Conservation (phyloP, 2,888 invertebrate genomes). For the Chydorus sphaericus region DNA sequence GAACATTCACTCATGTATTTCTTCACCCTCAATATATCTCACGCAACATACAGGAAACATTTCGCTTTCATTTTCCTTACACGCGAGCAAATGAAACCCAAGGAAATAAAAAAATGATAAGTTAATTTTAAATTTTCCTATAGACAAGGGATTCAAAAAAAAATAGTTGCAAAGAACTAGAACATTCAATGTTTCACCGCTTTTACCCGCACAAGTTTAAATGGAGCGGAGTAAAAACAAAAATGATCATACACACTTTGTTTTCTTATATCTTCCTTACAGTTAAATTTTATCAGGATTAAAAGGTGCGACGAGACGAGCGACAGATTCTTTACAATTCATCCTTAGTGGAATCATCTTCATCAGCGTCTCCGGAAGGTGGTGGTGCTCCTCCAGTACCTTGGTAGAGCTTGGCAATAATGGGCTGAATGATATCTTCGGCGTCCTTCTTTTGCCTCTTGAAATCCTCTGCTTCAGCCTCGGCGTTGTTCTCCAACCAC, state of each 20-base stretch:
- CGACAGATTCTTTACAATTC: constrained; percentile 13
- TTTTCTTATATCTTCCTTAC: too few relatives aligned
- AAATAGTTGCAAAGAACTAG: too few relatives aligned
- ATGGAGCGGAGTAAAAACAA: too few relatives aligned
- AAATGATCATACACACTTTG: too few relatives aligned
- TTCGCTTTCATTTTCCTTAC: constrained; percentile 3
- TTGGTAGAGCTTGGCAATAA: constrained; percentile 78
- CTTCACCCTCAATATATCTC: not conserved
- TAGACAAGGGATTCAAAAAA: constrained; percentile 3
- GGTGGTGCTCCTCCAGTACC: constrained; percentile 52
- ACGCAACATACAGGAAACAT: not conserved
- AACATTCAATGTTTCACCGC: too few relatives aligned
- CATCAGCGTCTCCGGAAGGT: constrained; percentile 54
- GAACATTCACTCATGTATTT: constrained; percentile 4
- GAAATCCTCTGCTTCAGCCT: constrained; percentile 80
- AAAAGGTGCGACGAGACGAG: too few relatives aligned
- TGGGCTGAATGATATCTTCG: constrained; percentile 90
- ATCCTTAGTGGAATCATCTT: constrained; percentile 26
- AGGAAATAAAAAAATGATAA: constrained; percentile 1
- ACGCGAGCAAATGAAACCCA: constrained; percentile 1
- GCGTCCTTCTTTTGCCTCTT: constrained; percentile 87
- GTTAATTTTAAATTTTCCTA: constrained; percentile 1
- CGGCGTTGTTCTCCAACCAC: constrained; percentile 92
- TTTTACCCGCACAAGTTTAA: too few relatives aligned
- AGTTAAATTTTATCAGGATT: too few relatives aligned